phyloP scores from a whole-genome alignment of 1,140 invertebrate species.

The Drosophila lowei region DNA sequence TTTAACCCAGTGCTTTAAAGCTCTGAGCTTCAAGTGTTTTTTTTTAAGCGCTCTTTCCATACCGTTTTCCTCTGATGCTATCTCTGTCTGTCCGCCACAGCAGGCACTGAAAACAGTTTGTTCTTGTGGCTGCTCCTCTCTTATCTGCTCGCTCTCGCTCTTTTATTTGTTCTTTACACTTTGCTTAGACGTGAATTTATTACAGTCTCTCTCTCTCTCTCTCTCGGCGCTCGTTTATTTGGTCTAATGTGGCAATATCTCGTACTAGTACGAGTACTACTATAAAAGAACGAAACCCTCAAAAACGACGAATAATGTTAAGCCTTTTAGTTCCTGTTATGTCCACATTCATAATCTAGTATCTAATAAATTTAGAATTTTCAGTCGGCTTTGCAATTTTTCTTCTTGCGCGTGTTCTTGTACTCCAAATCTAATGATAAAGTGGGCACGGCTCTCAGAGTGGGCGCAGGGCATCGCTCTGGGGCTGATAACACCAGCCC shows the following conservation, averaged over 20 bases:
- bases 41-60: too few relatives aligned
- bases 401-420: conserved; percentile 57
- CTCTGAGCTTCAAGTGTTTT: too few relatives aligned
- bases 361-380: conserved; percentile 70
- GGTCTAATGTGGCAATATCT: conserved; percentile 64
- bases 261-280: conserved; percentile 20
- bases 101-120: conserved; percentile 9
- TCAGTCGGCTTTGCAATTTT: conserved; percentile 66
- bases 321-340: conserved; percentile 9
- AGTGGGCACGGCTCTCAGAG: conserved; percentile 19
- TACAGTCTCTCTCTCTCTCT: conserved; percentile 24
- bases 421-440: conserved; percentile 47
- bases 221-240: conserved; percentile 36
- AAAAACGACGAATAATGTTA: conserved; percentile 23
- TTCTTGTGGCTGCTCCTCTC: conserved; percentile 11
- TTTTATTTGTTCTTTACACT: conserved; percentile 79
- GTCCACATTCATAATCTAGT: conserved; percentile 31
- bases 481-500: conserved; percentile 34
- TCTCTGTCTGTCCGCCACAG: neutral
- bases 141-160: conserved; percentile 50
- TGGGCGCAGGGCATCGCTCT: too few relatives aligned
- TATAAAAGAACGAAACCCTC: conserved; percentile 22
- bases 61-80: too few relatives aligned
- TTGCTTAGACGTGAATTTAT: conserved; percentile 81
- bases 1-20: too few relatives aligned